Evolutionary conservation across 2,797 vertebrate species (phyloP), one percentile per base, ranked within the genome.

Genomic region (Rhinoraja longicauda): DNA sequence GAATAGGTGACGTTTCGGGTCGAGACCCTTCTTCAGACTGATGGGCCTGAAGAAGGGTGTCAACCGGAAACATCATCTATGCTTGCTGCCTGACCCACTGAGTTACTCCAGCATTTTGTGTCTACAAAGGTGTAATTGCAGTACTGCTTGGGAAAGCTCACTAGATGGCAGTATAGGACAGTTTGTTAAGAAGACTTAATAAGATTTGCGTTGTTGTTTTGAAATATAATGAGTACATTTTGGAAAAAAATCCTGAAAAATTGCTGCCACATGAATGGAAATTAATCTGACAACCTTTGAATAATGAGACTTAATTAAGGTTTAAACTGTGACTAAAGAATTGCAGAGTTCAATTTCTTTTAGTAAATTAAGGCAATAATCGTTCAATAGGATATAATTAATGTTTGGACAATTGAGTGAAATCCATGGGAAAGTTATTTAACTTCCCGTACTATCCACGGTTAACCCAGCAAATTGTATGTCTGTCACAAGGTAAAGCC

Each of bases 141-240:
- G n/a, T 62, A 84, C 57, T 62, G 29, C 57, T 86, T 86, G 82
- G 29, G n/a, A 24, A 67, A 88, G n/a, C 10, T 26, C 90, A 57
- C 70, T 92, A 92, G 90, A 73, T 92, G 90, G 90, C 36, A n/a
- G 21, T 92, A 5, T 45, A 92, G 70, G 36, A 75, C 90, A 57
- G 24, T 8, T 92, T 92, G 45, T 53, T 53, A 15, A 12, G 13
- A 88, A n/a, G 57, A 24, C 29, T 32, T 64, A 62, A 17, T 88
- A 67, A 67, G 17, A 15, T 59, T 15, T 15, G 26, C 79, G 12
- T 24, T 59, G 81, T 15, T 32, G 17, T 24, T 67, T 72, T 73
- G 70, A 70, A 73, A 75, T 92, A 12, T 70, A 57, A 57, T 53
- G 15, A 29, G 36, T 10, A 19, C 13, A 53, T 6, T 92, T 67